Evolutionary conservation across 2,797 vertebrate genomes (phyloP).

Genomic region (Neosalanx taihuensis): DNA sequence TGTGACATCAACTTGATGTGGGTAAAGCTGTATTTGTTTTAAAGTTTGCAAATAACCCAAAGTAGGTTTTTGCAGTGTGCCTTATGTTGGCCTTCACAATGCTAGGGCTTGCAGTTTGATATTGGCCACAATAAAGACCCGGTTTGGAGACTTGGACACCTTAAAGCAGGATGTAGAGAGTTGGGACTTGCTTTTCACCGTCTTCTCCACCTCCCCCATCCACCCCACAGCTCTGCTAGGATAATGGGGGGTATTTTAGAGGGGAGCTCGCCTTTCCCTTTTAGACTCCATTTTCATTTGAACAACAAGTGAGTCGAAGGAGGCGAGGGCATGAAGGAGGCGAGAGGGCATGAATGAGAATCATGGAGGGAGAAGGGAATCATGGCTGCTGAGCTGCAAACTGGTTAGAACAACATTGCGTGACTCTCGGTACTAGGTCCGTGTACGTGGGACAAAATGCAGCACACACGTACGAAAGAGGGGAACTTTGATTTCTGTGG

Average conservation of each 20-base stretch:
- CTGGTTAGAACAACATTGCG: constrained; percentile 14
- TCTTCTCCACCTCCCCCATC: constrained; percentile 67
- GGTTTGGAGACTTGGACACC: background rate
- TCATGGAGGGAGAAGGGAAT: background rate
- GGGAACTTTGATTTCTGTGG: background rate
- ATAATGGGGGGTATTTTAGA: constrained; percentile 76
- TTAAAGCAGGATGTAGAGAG: constrained; percentile 56
- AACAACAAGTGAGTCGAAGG: constrained; percentile 56
- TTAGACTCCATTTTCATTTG: constrained; percentile 77
- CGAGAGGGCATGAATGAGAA: background rate
- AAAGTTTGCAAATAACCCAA: background rate
- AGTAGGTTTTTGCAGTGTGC: background rate
- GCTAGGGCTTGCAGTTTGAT: background rate
- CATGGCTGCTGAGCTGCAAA: background rate
- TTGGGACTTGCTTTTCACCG: constrained; percentile 73
- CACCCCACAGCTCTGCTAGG: constrained; percentile 71
- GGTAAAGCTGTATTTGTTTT: background rate
- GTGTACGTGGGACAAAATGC: constrained; percentile 16
- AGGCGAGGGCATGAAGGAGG: background rate
- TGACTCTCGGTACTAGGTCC: constrained; percentile 12
- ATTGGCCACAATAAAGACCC: background rate
- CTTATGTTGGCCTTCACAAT: background rate
- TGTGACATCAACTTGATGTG: background rate
- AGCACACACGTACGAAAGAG: too few species aligned
- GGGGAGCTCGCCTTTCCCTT: constrained; percentile 76